phyloP scores from a whole-genome alignment of 1,140 invertebrate genomes.

The Helicoverpa armigera region DNA sequence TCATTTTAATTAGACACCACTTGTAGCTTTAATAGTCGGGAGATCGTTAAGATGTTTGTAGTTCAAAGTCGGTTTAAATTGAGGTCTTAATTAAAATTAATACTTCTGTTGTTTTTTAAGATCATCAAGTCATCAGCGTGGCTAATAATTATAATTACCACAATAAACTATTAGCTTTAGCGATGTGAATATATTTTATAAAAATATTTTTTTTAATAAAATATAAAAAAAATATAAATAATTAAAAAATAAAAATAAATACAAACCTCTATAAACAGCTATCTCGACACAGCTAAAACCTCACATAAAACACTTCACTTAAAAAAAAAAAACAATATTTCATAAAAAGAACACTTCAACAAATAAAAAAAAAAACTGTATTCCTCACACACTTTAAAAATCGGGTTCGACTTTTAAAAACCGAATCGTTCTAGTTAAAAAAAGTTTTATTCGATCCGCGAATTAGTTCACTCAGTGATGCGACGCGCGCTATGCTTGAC shows the following conservation, averaged over 20 bases:
- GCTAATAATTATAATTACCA: too few relatives aligned
- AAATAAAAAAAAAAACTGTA: slow-evolving; percentile 8
- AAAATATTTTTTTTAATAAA: background rate
- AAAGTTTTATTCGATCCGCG: slow-evolving; percentile 37
- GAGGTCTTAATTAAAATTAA: background rate
- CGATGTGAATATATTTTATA: background rate
- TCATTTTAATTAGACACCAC: slow-evolving; percentile 45
- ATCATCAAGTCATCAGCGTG: too few relatives aligned
- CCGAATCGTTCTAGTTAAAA: slow-evolving; percentile 4
- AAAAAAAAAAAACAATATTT: slow-evolving; percentile 19
- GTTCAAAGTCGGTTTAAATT: slow-evolving; percentile 4
- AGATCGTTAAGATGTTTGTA: background rate
- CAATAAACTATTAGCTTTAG: background rate
- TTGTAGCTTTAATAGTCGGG: slow-evolving; percentile 34
- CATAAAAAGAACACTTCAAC: slow-evolving; percentile 18
- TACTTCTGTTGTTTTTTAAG: background rate
- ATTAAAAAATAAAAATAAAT: background rate
- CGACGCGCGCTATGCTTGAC: slow-evolving; percentile 42
- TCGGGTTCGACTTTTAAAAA: background rate
- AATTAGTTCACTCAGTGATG: slow-evolving; percentile 27
- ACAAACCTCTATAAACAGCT: slow-evolving; percentile 10
- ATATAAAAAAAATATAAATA: background rate
- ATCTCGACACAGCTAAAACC: background rate
- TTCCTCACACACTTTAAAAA: slow-evolving; percentile 31
- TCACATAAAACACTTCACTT: slow-evolving; percentile 16